These are phyloP conservation scores for Cataglyphis rosenhaueri DNA, from an alignment of 2,888 invertebrate genomes.

Conservation along the genomic window DNA sequence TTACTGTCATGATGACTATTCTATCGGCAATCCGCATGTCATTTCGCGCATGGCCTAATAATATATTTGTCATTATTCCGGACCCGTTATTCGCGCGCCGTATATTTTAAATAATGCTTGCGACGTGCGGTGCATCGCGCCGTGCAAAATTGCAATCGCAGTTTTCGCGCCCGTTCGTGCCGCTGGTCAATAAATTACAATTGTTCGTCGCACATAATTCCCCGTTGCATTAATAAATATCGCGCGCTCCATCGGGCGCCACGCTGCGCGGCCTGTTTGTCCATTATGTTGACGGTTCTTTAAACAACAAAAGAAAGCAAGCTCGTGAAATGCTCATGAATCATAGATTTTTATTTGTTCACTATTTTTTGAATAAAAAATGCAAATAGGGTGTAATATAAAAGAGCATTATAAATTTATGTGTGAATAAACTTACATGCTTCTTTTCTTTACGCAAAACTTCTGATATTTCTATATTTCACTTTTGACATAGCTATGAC, in stretches of 20 bases:
- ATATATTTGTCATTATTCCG: constrained; percentile 73
- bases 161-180: constrained; percentile 72
- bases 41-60: constrained; percentile 68
- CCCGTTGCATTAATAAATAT: constrained; percentile 72
- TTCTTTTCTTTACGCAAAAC: neutral
- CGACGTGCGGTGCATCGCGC: constrained; percentile 69
- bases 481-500: neutral
- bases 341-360: constrained; percentile 30
- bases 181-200: constrained; percentile 74
- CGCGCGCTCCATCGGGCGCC: constrained; percentile 49
- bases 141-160: constrained; percentile 74
- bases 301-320: constrained; percentile 49
- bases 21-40: constrained; percentile 58
- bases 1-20: constrained; percentile 50
- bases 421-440: neutral
- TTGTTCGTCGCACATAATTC: constrained; percentile 72
- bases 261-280: constrained; percentile 31
- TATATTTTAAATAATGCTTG: constrained; percentile 76
- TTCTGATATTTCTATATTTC: neutral
- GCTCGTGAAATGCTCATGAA: constrained; percentile 31
- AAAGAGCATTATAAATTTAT: neutral
- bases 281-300: constrained; percentile 47
- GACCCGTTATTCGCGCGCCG: constrained; percentile 62
- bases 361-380: neutral
- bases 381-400: neutral